These are phyloP conservation scores for Diorhabda sublineata DNA, from an alignment of 1,140 invertebrate genomes.

Conservation along the genomic window DNA sequence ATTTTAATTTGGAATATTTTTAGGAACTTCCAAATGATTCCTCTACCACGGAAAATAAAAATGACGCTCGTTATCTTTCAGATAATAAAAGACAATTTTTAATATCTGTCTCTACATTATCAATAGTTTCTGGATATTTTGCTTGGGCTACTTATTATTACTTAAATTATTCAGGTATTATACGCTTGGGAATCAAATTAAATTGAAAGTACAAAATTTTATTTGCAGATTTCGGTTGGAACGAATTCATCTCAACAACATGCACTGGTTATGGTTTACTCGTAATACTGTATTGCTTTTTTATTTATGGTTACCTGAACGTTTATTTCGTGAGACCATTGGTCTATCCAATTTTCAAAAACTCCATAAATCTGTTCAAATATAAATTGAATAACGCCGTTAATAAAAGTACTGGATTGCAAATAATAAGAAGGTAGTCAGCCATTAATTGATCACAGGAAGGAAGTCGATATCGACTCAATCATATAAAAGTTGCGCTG, in stretches of 20 bases:
- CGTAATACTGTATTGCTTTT: constrained; percentile 59
- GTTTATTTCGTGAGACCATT: constrained; percentile 60
- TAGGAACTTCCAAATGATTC: neutral
- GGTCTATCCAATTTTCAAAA: constrained; percentile 49
- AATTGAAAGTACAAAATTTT: constrained; percentile 18
- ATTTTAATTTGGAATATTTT: neutral
- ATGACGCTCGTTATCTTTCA: neutral
- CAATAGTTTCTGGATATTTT: constrained; percentile 26
- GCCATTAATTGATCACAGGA: neutral
- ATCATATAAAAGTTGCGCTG: too few species aligned
- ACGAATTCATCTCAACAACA: constrained; percentile 45
- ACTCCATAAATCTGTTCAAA: constrained; percentile 35
- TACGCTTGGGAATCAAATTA: neutral
- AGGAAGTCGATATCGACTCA: neutral
- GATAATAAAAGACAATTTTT: neutral
- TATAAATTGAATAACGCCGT: constrained; percentile 9
- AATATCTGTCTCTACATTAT: constrained; percentile 11
- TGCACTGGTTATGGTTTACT: constrained; percentile 73
- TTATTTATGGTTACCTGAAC: constrained; percentile 64
- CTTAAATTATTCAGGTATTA: constrained; percentile 28
- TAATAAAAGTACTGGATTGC: neutral
- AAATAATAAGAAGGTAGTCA: neutral
- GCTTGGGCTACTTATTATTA: constrained; percentile 35
- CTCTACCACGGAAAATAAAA: neutral
- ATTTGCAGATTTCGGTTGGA: constrained; percentile 38